Base-by-base conservation (phyloP, 2,888 invertebrate genomes). In the Himalopsyche kuldschensis region DNA sequence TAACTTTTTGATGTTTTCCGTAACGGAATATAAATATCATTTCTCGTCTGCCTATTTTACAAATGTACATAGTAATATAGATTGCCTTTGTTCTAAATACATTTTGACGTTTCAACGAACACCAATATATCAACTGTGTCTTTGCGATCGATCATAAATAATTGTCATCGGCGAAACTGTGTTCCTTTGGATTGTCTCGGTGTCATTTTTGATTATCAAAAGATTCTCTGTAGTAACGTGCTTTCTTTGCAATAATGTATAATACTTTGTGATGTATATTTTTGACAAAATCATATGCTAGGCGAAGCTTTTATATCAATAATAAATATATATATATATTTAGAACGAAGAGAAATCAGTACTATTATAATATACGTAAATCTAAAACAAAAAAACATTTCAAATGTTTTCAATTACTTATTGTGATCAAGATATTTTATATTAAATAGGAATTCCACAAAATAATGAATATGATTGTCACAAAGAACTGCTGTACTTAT, bases 211-310 rank as follows among this genome's bases (percentile, higher is more conserved):
- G 24, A 5, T 69, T 69, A 69, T 27, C 30, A 15, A 15, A 41
- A 41, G 15, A 41, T 15, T 69, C 20, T 27, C 20, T 69, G 69
- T 75, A 78, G 63, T 55, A 4, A 82, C 30, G 82, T 78, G 78
- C 82, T 82, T 82, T 82, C 77, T 31, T 75, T 75, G 82, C 82
- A 82, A 82, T 82, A 82, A 82, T 69, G 11, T 15, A 11, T 30
- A 27, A 69, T 30, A 69, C 27, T 76, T 76, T 76, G 35, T 32
- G 32, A 32, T 76, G 32, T 76, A 76, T 32, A 10, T 76, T 76
- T 76, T 76, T 76, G 76, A 76, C 76, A 41, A 41, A 24, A 76
- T 41, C 32, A 76, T 35, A 27, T 27, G 27, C 27, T 69, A 69
- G 30, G 69, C 69, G 15, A 69, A 20, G 69, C 69, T 69, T 69